Base-by-base conservation (phyloP, 2,797 vertebrate species). In the Periparus ater region DNA sequence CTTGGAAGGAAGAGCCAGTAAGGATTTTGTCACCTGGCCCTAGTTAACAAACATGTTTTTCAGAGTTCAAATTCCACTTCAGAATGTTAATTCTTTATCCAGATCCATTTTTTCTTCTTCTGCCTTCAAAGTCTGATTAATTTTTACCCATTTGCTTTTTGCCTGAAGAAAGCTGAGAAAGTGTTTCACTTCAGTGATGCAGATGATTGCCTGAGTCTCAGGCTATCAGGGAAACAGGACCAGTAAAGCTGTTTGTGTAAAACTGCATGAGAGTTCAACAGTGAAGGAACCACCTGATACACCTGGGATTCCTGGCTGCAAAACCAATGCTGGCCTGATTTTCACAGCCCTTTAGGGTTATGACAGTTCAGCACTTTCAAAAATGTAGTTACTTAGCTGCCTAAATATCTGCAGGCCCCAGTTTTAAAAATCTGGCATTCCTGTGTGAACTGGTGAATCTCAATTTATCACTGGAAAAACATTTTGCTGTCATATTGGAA, bases 391-490 rank as follows among this genome's bases (percentile, higher is more conserved):
- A 4, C 17, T 71, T 61, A 72, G 60, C 11, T 84, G n/a, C 44
- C 51, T 85, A 71, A 82, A 13, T 58, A 21, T 60, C 62, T 91
- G 74, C 60, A 91, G 51, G 42, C 27, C 48, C 17, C 10, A 15
- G 72, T 88, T 62, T 21, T 0, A 13, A 81, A 89, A 95, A 53
- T 15, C 48, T 95, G 92, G n/a, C 68, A 85, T 70, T 63, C 45
- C 12, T 75, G 6, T 81, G 25, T 53, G 76, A 93, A 60, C 44
- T 68, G 40, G 72, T 84, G 44, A 91, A 81, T 94, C 73, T 79
- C 53, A 72, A 72, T 73, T 88, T 95, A 81, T 93, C 71, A 40
- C 53, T 91, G 76, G 80, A 84, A 95, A 90, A 95, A 95, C 14
- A 71, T 82, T 94, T 76, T 82, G 5, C 42, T 82, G 58, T 90